Percentiles rank a stretch among this genome's conserved stretches.
Evolutionary conservation across 2,113 vertebrate species (phyloP).

Genomic region (Ginglymostoma cirratum): DNA sequence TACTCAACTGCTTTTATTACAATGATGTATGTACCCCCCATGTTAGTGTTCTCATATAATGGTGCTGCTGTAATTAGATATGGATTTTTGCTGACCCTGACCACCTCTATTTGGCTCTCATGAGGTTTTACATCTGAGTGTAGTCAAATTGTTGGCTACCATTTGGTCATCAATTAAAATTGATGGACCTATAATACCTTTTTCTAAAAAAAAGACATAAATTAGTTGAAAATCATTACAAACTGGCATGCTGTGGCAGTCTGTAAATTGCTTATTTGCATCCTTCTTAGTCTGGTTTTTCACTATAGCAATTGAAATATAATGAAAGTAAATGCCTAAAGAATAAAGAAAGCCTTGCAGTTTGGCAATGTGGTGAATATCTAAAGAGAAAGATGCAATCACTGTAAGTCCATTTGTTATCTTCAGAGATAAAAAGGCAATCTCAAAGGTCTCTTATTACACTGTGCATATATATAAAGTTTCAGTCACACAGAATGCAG

Average conservation of each 20-base stretch:
- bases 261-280: background rate
- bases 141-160: background rate
- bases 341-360: background rate
- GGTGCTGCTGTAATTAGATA: slow-evolving; percentile 10
- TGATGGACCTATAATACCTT: background rate
- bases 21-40: background rate
- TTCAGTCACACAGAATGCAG: background rate
- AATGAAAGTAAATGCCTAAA: background rate
- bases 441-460: background rate
- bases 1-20: background rate
- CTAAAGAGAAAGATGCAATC: background rate
- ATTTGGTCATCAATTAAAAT: background rate
- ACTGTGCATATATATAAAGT: background rate
- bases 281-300: background rate
- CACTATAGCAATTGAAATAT: background rate
- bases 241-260: background rate
- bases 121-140: background rate
- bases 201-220: background rate
- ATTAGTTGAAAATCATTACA: background rate
- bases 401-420: background rate
- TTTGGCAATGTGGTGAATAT: background rate
- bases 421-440: background rate
- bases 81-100: slow-evolving; percentile 33
- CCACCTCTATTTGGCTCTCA: background rate
- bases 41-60: slow-evolving; percentile 1